phyloP scores from a whole-genome alignment of 2,888 invertebrate species.

The Ceriagrion tenellum region DNA sequence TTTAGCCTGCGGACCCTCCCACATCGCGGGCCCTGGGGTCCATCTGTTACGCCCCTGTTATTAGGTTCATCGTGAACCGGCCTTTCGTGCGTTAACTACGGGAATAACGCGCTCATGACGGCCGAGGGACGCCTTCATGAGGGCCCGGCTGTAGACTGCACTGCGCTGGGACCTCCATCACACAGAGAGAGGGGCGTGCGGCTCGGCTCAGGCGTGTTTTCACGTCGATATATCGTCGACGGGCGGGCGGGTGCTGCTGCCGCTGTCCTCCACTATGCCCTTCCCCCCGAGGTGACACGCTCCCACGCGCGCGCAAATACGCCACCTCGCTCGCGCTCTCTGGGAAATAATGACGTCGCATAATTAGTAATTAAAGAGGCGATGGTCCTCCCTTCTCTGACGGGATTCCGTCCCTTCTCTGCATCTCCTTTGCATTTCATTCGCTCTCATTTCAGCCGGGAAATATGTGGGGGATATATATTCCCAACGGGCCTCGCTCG shows the following conservation, averaged over 20 bases:
- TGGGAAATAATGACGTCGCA: constrained; percentile 10
- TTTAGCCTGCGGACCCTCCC: too few species aligned
- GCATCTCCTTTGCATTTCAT: constrained; percentile 2
- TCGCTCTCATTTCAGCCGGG: not conserved
- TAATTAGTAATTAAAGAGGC: constrained; percentile 11
- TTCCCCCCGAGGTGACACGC: not conserved
- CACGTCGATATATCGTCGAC: not conserved
- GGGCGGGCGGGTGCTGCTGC: not conserved
- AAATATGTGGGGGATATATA: not conserved
- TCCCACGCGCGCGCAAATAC: not conserved
- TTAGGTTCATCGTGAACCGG: too few species aligned
- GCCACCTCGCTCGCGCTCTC: not conserved
- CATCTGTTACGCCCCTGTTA: too few species aligned
- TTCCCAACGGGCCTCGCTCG: not conserved
- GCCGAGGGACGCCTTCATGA: too few species aligned
- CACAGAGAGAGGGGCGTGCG: not conserved
- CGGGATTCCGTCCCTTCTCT: not conserved
- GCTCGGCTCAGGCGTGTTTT: not conserved
- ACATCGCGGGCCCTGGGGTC: too few species aligned
- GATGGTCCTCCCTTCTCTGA: not conserved
- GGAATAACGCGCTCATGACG: too few species aligned
- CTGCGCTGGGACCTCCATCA: not conserved
- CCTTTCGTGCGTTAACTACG: too few species aligned
- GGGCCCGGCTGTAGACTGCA: not conserved
- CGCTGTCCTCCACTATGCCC: not conserved